Evolutionary conservation across 1,140 invertebrate genomes (phyloP).

Genomic region (Gonioctena quinquepunctata): DNA sequence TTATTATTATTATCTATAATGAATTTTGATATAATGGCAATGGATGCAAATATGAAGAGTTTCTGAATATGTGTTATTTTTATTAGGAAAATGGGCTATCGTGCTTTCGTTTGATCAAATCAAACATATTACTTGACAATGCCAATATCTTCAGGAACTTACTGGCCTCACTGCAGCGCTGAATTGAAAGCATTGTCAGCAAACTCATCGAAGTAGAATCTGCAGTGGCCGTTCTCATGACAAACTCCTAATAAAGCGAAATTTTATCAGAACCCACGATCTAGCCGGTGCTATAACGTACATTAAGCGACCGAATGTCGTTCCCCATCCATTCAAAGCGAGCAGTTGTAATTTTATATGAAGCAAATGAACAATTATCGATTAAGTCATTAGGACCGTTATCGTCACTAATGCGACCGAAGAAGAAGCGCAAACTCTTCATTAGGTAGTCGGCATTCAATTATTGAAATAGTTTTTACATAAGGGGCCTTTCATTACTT

Average conservation of each 20-base stretch:
- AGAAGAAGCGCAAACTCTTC: conserved; percentile 45
- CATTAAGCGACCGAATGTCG: conserved; percentile 31
- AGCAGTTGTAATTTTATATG: conserved; percentile 25
- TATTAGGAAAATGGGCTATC: no score
- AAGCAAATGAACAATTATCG: conserved; percentile 47
- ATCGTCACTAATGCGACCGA: conserved; percentile 42
- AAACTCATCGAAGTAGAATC: no score
- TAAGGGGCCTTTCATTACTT: conserved; percentile 24
- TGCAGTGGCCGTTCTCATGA: no score
- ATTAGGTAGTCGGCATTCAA: conserved; percentile 33
- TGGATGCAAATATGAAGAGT: no score
- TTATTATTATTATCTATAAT: no score
- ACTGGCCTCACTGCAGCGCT: no score
- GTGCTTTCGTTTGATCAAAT: no score
- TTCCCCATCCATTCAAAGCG: conserved; percentile 1
- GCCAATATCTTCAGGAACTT: no score
- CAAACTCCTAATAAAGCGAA: not conserved
- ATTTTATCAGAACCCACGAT: not conserved
- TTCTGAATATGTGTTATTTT: no score
- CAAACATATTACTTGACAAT: no score
- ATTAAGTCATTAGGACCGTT: conserved; percentile 47
- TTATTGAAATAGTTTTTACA: conserved; percentile 27
- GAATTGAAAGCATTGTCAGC: no score
- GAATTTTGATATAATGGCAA: no score
- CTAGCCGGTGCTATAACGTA: conserved; percentile 17